phyloP scores from a whole-genome alignment of 37 sponge, comb jelly and placozoan species.

The Aphrocallistes beatrix region DNA sequence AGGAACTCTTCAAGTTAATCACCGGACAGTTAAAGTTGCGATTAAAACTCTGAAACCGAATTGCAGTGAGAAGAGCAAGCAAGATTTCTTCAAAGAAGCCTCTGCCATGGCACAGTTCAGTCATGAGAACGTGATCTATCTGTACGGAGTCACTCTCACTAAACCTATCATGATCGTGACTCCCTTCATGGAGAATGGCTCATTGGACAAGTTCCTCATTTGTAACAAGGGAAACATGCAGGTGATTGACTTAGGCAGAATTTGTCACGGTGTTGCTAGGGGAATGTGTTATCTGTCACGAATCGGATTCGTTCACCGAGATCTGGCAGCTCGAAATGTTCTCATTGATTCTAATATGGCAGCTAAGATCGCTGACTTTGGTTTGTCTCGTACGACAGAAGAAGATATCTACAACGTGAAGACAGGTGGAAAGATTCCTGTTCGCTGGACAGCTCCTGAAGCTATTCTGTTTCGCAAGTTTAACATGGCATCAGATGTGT shows the following conservation, averaged over 20 bases:
- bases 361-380: constrained; percentile 31
- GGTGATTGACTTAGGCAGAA: background rate
- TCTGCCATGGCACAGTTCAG: background rate
- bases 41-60: background rate
- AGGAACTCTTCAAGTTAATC: background rate
- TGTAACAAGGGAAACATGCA: background rate
- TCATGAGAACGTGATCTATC: background rate
- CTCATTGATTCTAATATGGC: background rate
- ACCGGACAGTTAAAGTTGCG: background rate
- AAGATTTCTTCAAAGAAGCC: constrained; percentile 11
- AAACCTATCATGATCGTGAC: constrained; percentile 84
- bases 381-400: constrained; percentile 23
- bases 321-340: background rate
- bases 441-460: constrained; percentile 31
- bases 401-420: constrained; percentile 23
- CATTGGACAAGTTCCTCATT: constrained; percentile 60
- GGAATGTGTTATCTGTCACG: background rate
- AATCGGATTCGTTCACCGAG: background rate
- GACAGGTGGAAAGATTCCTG: constrained; percentile 23
- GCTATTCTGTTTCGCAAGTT: constrained; percentile 5
- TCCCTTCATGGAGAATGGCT: constrained; percentile 85
- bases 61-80: constrained; percentile 7
- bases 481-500: constrained; percentile 51
- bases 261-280: background rate
- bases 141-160: background rate